Evolutionary conservation across 1,140 invertebrate genomes (phyloP).

Genomic region (Panulirus ornatus): DNA sequence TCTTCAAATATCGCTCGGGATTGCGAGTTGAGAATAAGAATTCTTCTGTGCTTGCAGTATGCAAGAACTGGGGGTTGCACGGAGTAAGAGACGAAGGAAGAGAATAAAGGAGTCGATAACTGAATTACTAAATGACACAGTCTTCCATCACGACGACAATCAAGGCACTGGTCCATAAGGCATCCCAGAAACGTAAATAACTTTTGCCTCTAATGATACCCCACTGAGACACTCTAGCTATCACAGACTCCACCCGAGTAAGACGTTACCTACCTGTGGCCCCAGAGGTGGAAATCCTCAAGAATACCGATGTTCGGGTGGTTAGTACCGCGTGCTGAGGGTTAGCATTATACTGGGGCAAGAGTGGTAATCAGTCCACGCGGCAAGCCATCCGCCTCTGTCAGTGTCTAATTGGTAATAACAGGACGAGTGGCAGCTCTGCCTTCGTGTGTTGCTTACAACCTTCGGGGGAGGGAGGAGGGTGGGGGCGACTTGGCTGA

Average conservation of each 20-base stretch:
- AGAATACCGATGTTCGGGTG: no score
- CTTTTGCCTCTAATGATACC: constrained; percentile 1
- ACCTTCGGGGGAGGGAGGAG: background rate
- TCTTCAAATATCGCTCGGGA: no score
- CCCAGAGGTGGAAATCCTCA: background rate
- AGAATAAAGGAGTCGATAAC: background rate
- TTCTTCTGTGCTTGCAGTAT: no score
- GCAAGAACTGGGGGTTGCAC: background rate
- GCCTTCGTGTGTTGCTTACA: constrained; percentile 14
- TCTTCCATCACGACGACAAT: background rate
- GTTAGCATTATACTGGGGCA: background rate
- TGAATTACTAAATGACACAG: constrained; percentile 31
- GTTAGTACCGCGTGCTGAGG: background rate
- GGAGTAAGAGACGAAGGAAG: background rate
- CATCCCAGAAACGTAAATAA: background rate
- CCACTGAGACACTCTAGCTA: background rate
- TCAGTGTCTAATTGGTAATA: constrained; percentile 47
- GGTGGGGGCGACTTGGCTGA: background rate
- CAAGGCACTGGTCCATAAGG: background rate
- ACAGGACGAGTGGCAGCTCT: background rate
- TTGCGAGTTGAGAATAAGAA: no score
- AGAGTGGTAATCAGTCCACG: background rate
- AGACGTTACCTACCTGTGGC: no score
- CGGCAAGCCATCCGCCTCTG: background rate
- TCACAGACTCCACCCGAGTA: background rate